Evolutionary conservation across 2,797 vertebrate species (phyloP).

Genomic region (Masticophis lateralis): DNA sequence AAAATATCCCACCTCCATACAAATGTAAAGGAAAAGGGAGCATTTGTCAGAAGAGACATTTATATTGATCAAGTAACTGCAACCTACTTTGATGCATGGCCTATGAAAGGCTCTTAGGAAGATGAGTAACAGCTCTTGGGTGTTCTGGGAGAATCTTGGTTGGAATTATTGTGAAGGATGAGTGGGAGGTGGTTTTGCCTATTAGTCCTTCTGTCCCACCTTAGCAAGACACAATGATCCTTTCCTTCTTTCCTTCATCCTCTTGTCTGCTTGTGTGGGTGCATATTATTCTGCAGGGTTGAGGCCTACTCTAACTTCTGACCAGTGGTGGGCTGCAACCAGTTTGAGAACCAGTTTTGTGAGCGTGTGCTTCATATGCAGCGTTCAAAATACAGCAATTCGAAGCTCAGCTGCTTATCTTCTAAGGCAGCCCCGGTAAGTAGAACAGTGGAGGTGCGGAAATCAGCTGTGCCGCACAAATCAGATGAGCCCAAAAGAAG

Average conservation of each 20-base stretch:
- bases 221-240: background rate
- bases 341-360: too few species aligned
- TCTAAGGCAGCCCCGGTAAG: too few species aligned
- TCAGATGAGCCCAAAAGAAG: too few species aligned
- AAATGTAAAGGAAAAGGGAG: background rate
- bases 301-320: background rate
- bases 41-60: background rate
- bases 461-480: too few species aligned
- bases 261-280: background rate
- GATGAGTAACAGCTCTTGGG: background rate
- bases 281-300: background rate
- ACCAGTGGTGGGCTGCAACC: too few species aligned
- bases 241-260: background rate
- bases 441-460: too few species aligned
- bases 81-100: constrained; percentile 8
- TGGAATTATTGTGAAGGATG: background rate
- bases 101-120: constrained; percentile 4
- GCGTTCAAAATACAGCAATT: too few species aligned
- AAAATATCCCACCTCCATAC: background rate
- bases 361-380: too few species aligned
- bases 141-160: background rate
- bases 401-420: too few species aligned
- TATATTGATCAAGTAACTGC: constrained; percentile 32
- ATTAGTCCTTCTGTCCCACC: background rate
- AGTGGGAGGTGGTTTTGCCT: background rate